These are phyloP conservation scores for Chelonus insularis DNA, from an alignment of 1,140 invertebrate genomes.

Conservation along the genomic window DNA sequence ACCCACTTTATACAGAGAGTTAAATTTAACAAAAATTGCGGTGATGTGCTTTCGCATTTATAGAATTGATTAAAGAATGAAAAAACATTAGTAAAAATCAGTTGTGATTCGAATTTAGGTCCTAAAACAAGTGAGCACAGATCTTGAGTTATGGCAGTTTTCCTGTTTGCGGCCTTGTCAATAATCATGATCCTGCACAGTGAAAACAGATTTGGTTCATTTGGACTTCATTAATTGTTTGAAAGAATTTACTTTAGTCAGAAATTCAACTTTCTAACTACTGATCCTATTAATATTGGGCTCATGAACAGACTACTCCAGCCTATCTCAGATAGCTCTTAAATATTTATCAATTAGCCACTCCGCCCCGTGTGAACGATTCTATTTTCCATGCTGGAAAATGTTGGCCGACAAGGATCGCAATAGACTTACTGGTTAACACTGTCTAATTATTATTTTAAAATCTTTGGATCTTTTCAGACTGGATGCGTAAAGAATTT, in stretches of 20 bases:
- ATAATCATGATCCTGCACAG: too few relatives aligned
- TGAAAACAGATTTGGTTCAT: too few relatives aligned
- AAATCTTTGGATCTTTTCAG: too few relatives aligned
- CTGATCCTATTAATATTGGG: slow-evolving; percentile 28
- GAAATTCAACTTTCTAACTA: not conserved
- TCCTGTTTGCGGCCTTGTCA: too few relatives aligned
- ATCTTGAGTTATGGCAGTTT: too few relatives aligned
- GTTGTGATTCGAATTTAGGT: too few relatives aligned
- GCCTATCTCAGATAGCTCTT: slow-evolving; percentile 24
- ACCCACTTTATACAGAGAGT: not conserved
- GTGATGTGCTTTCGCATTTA: slow-evolving; percentile 8
- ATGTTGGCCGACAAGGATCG: slow-evolving; percentile 29
- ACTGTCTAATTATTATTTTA: slow-evolving; percentile 30
- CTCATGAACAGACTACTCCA: slow-evolving; percentile 24
- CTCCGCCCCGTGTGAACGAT: slow-evolving; percentile 41
- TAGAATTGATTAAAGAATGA: not conserved
- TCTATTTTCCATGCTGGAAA: slow-evolving; percentile 37
- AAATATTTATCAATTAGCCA: slow-evolving; percentile 37
- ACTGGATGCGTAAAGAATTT: too few relatives aligned
- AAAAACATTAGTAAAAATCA: not conserved
- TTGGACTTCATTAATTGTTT: too few relatives aligned
- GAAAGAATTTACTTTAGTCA: too few relatives aligned
- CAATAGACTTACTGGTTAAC: slow-evolving; percentile 22
- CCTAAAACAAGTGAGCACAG: too few relatives aligned
- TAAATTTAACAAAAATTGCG: not conserved